Conservation (phyloP, 1,140 invertebrate species). For the Cotesia glomerata region DNA sequence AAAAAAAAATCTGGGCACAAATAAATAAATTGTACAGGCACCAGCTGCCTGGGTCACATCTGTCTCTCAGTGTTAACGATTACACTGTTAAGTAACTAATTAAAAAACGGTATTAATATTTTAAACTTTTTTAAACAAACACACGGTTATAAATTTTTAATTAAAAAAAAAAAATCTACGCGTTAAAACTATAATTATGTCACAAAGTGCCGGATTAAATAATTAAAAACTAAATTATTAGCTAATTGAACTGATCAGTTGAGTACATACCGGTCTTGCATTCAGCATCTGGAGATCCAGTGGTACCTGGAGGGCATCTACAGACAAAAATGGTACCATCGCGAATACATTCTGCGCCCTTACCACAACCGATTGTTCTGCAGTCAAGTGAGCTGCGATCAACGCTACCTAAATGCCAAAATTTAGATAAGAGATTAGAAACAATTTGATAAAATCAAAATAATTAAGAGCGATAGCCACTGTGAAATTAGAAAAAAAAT, state of each 20-base stretch:
- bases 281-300: constrained; percentile 75
- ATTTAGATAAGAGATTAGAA: background rate
- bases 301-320: constrained; percentile 77
- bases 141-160: background rate
- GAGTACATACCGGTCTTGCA: constrained; percentile 76
- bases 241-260: constrained; percentile 44
- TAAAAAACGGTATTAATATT: constrained; percentile 60
- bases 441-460: background rate
- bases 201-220: background rate
- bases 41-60: constrained; percentile 55
- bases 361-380: constrained; percentile 80
- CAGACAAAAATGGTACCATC: constrained; percentile 83
- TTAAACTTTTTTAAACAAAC: constrained; percentile 42
- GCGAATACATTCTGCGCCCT: constrained; percentile 79
- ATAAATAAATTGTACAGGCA: background rate
- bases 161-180: too few relatives aligned
- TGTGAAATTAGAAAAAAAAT: too few relatives aligned
- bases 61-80: constrained; percentile 61
- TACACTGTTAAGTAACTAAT: constrained; percentile 42
- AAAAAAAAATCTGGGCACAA: constrained; percentile 13
- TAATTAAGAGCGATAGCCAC: too few relatives aligned
- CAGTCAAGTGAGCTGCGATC: constrained; percentile 76
- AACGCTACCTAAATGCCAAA: constrained; percentile 65
- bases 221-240: constrained; percentile 10
- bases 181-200: background rate